Evolutionary conservation across 2,888 invertebrate genomes (phyloP).

Genomic region (Rotaria magnacalcarata): DNA sequence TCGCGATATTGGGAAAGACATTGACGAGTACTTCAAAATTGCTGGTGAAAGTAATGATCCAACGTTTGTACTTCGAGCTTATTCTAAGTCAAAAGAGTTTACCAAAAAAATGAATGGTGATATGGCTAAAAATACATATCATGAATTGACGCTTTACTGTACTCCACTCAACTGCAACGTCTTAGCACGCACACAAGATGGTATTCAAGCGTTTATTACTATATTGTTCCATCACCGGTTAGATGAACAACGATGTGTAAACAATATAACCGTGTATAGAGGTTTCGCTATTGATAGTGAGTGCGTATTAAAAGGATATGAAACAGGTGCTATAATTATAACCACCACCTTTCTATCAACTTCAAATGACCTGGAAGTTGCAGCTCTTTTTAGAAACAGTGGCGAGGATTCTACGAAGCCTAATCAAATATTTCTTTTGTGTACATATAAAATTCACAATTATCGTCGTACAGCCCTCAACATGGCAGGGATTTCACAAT

Average conservation of each 20-base stretch:
- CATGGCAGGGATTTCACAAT: not conserved
- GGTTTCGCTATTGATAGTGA: not conserved
- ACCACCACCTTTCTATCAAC: not conserved
- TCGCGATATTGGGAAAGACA: not conserved
- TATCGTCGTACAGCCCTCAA: not conserved
- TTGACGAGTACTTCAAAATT: not conserved
- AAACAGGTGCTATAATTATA: slow-evolving; percentile 5
- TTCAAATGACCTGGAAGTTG: not conserved
- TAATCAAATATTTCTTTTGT: not conserved
- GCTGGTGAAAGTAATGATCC: not conserved
- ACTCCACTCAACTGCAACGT: not conserved
- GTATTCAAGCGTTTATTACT: not conserved
- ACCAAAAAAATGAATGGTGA: not conserved
- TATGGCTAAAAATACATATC: slow-evolving; percentile 13
- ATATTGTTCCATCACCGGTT: not conserved
- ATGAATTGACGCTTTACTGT: not conserved
- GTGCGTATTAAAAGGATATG: not conserved
- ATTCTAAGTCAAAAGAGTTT: not conserved
- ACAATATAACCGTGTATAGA: not conserved
- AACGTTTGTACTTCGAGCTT: not conserved
- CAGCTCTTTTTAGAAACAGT: not conserved
- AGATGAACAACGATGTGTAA: not conserved
- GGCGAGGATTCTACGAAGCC: not conserved
- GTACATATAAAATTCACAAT: not conserved
- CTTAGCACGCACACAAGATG: not conserved